Evolutionary conservation across 2,888 invertebrate species (phyloP), one percentile per base, ranked within the genome.

Genomic region (Saturnia japonica): DNA sequence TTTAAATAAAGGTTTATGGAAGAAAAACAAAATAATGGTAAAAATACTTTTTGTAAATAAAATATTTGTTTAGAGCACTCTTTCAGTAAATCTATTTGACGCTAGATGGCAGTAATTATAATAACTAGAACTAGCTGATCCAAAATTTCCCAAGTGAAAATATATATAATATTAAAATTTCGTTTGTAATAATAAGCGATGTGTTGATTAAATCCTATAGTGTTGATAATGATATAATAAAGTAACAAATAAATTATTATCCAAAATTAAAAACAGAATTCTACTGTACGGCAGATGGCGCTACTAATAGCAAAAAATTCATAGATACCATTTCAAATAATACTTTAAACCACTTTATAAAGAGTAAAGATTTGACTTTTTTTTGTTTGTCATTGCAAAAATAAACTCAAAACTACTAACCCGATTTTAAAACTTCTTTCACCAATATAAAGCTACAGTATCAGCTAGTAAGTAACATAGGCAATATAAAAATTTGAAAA

Each of bases 211-310:
- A n/a, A n/a, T n/a, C n/a, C n/a, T n/a, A n/a, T n/a, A 2, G 34
- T 34, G 34, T 34, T 34, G 34, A 34, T 6, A 34, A 34, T 34
- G 34, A 34, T 40, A 64, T 40, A 19, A 40, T 60, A 4, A 12
- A 64, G 9, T 34, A n/a, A 14, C 16, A 0, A 42, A 8, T 11
- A 54, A 51, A 51, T 66, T 16, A 54, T 64, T 60, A 22, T 22
- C 67, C 62, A 71, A 43, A 67, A 47, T 45, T 16, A 66, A 57
- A 28, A 45, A 22, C 22, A 1, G 22, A 54, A 19, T 22, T 62
- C 73, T 64, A 54, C 43, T 73, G 6, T 7, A 28, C 71, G 69
- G 72, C 70, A 83, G 81, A 82, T 82, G 80, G 72, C 84, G 70
- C 68, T 72, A 73, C 28, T 9, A 43, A 72, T 74, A 45, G 12